Base-by-base conservation (phyloP, 1,140 invertebrate genomes). In the Uloborus diversus region DNA sequence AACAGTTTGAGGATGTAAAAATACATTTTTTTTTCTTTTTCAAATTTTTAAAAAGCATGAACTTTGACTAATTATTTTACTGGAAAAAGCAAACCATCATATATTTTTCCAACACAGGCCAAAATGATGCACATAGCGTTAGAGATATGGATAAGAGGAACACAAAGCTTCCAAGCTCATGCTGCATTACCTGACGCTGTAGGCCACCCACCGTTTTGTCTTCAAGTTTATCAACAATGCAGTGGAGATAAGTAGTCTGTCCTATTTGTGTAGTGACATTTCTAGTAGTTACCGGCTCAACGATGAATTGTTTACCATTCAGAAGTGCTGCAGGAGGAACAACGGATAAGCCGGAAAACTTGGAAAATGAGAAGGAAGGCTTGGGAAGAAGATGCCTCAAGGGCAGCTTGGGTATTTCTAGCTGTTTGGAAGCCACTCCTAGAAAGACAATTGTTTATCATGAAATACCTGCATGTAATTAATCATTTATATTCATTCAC, bases 221-320 rank as follows among this genome's bases (percentile, higher is more conserved):
- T 85, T 93, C 92, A n/a, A 95, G 88, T 71, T 94, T 87, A 82
- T 92, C 93, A 84, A 95, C 93, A 84, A 91, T 90, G 86, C 94
- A 95, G 86, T 94, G 93, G 79, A 95, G 89, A 84, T 91, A 91
- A 5, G 75, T 80, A 5, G 81, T 79, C 59, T 83, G 82, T 3
- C 83, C 83, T 13, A 81, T 62, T 61, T 84, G 83, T 11, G 82
- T 81, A 28, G 82, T 84, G 35, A 84, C 80, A 42, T 84, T 84
- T 37, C 80, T 37, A 35, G 70, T 71, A 4, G 79, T 62, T 4
- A 51, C 79, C 3, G 79, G 79, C 17, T 80, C 78, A 13, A 79
- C 76, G 4, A 80, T 68, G n/a, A 70, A 79, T 17, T 66, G 59
- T 42, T 66, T 79, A 20, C 75, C 75, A 25, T 79, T 51, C 17